A percentile compares a stretch with the other conserved stretches of the same genome.
These are phyloP conservation scores for Gisinianus flammeolus DNA, from an alignment of 2,888 invertebrate species.

Conservation along the genomic window DNA sequence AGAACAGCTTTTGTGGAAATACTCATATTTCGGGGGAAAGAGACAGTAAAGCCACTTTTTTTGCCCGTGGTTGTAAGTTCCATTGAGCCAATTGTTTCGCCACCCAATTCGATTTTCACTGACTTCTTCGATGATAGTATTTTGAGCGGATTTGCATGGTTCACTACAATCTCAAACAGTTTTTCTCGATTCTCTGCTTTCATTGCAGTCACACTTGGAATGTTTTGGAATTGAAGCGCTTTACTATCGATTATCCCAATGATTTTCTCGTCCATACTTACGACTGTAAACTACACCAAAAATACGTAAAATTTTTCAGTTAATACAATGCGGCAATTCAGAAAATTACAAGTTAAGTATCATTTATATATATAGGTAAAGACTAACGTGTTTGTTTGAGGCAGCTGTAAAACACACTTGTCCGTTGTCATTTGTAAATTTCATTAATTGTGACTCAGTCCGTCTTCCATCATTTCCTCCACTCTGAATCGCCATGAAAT, in stretches of 20 bases:
- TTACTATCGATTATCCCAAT: background rate
- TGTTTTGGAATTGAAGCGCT: background rate
- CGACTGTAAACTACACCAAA: background rate
- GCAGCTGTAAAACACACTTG: background rate
- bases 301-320: background rate
- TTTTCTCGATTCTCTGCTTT: background rate
- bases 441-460: background rate
- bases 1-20: conserved; percentile 2
- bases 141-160: background rate
- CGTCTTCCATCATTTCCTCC: background rate
- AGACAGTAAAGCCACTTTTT: background rate
- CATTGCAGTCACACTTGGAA: conserved; percentile 1
- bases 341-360: background rate
- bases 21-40: background rate
- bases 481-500: background rate
- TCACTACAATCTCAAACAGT: conserved; percentile 7
- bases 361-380: background rate
- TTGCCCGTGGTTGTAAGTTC: background rate
- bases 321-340: background rate
- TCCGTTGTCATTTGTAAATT: conserved; percentile 5
- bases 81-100: background rate
- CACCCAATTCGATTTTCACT: background rate
- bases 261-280: background rate
- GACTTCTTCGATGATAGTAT: background rate
- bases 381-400: background rate